Evolutionary conservation across 2,113 vertebrate genomes (phyloP).

Genomic region (Erythrocercus mccallii): DNA sequence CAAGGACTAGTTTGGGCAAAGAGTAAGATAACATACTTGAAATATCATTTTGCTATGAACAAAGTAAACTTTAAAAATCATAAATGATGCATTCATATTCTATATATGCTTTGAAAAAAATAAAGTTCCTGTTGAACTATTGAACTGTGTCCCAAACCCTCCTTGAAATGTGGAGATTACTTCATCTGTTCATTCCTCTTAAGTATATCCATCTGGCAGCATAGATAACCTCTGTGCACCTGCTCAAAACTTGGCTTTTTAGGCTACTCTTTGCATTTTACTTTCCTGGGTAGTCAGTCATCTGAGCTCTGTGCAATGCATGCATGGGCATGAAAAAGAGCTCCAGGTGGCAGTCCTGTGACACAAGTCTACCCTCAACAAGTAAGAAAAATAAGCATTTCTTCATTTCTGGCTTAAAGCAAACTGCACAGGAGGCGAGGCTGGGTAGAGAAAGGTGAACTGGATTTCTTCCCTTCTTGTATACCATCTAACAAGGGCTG

Average conservation of each 20-base stretch:
- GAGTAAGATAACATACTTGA: background rate
- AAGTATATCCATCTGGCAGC: background rate
- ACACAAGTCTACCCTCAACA: background rate
- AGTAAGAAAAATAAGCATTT: background rate
- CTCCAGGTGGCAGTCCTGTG: background rate
- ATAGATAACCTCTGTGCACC: background rate
- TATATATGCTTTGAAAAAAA: background rate
- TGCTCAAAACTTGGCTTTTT: background rate
- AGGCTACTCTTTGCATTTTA: background rate
- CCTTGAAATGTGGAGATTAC: background rate
- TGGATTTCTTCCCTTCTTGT: background rate
- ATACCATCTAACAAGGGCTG: background rate
- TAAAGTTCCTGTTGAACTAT: background rate
- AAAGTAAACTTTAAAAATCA: background rate
- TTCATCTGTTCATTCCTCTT: background rate
- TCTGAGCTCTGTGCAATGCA: background rate
- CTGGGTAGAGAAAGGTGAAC: background rate
- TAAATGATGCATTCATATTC: background rate
- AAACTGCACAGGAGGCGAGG: background rate
- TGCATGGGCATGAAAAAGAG: background rate
- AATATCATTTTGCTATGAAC: background rate
- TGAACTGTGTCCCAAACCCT: background rate
- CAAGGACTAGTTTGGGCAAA: background rate
- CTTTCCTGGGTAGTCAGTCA: accelerated
- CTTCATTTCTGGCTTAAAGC: background rate